Evolutionary conservation across 2,797 vertebrate genomes (phyloP).

Genomic region (Sciaenops ocellatus): DNA sequence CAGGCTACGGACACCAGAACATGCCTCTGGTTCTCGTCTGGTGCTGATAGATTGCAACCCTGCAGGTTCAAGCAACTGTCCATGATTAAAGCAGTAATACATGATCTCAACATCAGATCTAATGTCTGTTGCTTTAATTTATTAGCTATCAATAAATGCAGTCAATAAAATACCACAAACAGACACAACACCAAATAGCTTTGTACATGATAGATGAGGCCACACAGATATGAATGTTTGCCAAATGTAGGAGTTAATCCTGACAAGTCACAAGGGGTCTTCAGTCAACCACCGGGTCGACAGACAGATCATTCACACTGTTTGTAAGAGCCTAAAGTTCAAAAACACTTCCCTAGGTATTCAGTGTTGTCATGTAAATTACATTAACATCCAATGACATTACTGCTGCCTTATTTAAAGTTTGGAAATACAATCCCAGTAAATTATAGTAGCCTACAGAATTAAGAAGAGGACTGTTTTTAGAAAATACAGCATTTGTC

Average conservation of each 20-base stretch:
- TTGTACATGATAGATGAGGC: conserved; percentile 13
- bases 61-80: conserved; percentile 17
- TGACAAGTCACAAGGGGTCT: conserved; percentile 24
- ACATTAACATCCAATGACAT: not conserved
- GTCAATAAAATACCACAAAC: not conserved
- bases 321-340: conserved; percentile 1
- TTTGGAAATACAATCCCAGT: not conserved
- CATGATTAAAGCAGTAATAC: conserved; percentile 15
- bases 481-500: not conserved
- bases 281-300: conserved; percentile 6
- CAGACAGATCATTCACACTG: conserved; percentile 10
- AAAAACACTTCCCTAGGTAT: not conserved
- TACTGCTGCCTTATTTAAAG: not conserved
- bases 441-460: not conserved
- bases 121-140: not conserved
- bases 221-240: not conserved
- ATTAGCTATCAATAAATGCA: not conserved
- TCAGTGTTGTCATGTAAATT: not conserved
- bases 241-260: conserved; percentile 10
- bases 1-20: conserved; percentile 42
- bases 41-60: conserved; percentile 38
- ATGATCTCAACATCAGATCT: not conserved
- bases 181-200: not conserved
- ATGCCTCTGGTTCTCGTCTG: conserved; percentile 30
- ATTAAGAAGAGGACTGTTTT: not conserved